Evolutionary conservation across 2,113 vertebrate genomes (phyloP).

Genomic region (Porphyrio hochstetteri): DNA sequence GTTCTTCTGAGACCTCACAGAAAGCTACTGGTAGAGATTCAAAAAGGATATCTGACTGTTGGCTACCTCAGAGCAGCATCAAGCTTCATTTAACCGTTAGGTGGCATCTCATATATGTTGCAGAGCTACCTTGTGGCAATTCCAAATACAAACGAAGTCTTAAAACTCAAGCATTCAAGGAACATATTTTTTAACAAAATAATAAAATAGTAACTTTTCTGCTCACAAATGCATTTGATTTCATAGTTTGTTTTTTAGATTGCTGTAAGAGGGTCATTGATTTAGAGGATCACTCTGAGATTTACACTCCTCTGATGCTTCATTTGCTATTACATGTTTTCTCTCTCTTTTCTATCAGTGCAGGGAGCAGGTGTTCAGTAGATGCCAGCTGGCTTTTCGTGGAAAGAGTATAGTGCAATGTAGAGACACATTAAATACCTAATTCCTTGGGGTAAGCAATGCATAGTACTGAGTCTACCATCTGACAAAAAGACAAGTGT

Average conservation of each 20-base stretch:
- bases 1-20: not conserved
- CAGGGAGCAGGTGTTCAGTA: not conserved
- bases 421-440: not conserved
- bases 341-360: not conserved
- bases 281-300: not conserved
- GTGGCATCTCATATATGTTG: not conserved
- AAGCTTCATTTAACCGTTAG: not conserved
- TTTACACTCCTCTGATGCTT: not conserved
- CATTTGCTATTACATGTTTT: not conserved
- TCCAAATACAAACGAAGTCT: not conserved
- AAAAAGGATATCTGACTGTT: not conserved
- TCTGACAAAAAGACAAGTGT: not conserved
- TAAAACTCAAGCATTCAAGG: not conserved
- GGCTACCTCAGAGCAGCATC: not conserved
- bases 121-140: not conserved
- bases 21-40: not conserved
- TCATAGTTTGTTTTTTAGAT: not conserved
- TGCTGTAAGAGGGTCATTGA: not conserved
- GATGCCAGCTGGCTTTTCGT: not conserved
- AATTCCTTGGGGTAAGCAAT: not conserved
- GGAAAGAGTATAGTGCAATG: not conserved
- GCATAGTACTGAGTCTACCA: not conserved
- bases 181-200: not conserved
- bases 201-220: not conserved
- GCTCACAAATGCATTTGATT: not conserved